These are phyloP conservation scores for Malaclemys terrapin DNA, from an alignment of 2,113 vertebrate genomes.

Conservation along the genomic window DNA sequence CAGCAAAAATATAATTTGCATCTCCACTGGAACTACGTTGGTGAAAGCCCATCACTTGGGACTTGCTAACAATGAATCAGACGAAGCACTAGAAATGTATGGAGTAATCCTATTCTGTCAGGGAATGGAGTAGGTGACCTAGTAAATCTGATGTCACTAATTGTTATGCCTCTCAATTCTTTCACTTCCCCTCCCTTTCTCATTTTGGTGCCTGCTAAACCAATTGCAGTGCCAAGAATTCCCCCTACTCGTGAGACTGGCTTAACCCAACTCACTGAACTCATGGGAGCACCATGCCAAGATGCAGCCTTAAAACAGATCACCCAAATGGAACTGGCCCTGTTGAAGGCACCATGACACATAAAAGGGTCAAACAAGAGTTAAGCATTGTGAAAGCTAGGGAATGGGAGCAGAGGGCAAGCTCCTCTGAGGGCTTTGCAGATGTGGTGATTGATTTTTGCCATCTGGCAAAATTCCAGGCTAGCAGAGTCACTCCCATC, in stretches of 20 bases:
- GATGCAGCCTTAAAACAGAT: not conserved
- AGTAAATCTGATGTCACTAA: no score
- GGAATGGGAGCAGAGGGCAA: not conserved
- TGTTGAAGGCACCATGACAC: accelerated
- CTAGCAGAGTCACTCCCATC: not conserved
- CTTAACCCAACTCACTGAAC: not conserved
- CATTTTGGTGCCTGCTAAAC: not conserved
- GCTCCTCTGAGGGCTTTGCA: no score
- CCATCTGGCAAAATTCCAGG: not conserved
- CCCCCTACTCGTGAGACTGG: no score
- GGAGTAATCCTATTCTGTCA: not conserved
- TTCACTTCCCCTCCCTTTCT: not conserved
- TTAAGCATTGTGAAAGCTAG: no score
- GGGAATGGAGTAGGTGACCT: no score
- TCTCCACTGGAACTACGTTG: not conserved
- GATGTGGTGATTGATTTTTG: not conserved
- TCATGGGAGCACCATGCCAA: accelerated
- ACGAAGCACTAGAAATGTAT: not conserved
- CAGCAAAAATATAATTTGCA: no score
- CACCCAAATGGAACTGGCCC: not conserved
- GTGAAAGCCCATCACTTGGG: not conserved
- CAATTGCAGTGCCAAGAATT: not conserved
- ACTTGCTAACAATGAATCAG: not conserved
- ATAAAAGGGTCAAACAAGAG: no score
- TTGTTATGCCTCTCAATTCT: no score